phyloP scores from a whole-genome alignment of 2,797 vertebrate genomes.

The Coilia nasus region DNA sequence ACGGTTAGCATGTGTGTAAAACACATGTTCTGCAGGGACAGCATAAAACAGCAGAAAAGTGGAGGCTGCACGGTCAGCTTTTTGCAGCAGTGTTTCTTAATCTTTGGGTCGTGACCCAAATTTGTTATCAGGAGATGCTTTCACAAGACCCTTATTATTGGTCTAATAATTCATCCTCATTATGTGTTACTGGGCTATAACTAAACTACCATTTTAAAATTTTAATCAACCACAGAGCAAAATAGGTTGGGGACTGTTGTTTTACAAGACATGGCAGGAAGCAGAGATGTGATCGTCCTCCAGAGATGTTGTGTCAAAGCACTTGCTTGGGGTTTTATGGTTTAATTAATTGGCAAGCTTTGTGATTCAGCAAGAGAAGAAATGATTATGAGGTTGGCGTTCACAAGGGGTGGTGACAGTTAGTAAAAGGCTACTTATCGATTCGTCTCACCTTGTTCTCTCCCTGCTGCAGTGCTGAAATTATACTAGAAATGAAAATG shows the following conservation, averaged over 20 bases:
- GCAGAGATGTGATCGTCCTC: not conserved
- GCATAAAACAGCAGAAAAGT: not conserved
- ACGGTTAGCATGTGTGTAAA: not conserved
- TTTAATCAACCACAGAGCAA: no score
- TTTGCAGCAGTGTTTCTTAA: not conserved
- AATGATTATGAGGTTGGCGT: not conserved
- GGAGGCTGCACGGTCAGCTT: not conserved
- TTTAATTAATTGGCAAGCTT: not conserved
- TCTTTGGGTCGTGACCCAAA: no score
- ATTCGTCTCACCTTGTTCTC: conserved; percentile 12
- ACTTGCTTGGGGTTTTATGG: not conserved
- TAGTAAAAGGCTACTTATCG: not conserved
- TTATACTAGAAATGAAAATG: not conserved
- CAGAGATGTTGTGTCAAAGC: not conserved
- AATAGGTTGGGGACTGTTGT: no score
- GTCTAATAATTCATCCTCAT: no score
- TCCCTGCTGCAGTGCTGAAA: not conserved
- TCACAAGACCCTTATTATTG: no score
- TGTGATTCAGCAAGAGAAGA: not conserved
- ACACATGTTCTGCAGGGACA: not conserved
- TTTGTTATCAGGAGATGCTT: no score
- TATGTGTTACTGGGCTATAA: no score
- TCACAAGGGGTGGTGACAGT: not conserved
- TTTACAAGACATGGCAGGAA: not conserved
- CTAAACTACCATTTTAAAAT: no score